Conservation (phyloP, 37 sponge, comb jelly and placozoan genomes). For the Tethya wilhelma region DNA sequence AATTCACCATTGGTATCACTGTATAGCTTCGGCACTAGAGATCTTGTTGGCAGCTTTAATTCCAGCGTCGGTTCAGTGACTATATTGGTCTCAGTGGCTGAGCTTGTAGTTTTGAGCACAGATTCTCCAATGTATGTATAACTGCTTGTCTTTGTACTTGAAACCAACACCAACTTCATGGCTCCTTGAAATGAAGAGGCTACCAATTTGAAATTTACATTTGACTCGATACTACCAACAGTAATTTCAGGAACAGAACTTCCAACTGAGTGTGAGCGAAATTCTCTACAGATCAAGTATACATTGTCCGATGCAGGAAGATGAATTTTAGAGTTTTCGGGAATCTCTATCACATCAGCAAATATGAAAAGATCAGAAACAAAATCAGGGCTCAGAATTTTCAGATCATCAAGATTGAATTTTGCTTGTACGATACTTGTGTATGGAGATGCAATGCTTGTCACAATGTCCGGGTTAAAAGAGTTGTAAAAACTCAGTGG, state of each 20-base stretch:
- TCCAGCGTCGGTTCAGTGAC: too few relatives aligned
- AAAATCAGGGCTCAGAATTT: neutral
- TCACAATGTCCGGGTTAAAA: neutral
- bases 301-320: neutral
- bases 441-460: neutral
- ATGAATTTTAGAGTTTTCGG: neutral
- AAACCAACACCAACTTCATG: too few relatives aligned
- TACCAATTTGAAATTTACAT: too few relatives aligned
- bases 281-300: neutral
- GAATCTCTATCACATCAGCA: neutral
- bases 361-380: neutral
- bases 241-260: neutral
- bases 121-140: too few relatives aligned
- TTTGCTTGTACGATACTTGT: neutral
- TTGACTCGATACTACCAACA: too few relatives aligned
- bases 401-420: neutral
- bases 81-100: too few relatives aligned
- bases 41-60: neutral
- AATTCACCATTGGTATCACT: neutral
- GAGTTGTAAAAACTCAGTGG: neutral
- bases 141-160: too few relatives aligned
- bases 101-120: too few relatives aligned
- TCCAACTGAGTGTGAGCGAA: neutral
- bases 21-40: neutral
- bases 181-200: too few relatives aligned